Percentiles rank a stretch among this genome's conserved stretches.
Conservation (phyloP, 2,888 invertebrate species). For the Ornithoptera priamus region DNA sequence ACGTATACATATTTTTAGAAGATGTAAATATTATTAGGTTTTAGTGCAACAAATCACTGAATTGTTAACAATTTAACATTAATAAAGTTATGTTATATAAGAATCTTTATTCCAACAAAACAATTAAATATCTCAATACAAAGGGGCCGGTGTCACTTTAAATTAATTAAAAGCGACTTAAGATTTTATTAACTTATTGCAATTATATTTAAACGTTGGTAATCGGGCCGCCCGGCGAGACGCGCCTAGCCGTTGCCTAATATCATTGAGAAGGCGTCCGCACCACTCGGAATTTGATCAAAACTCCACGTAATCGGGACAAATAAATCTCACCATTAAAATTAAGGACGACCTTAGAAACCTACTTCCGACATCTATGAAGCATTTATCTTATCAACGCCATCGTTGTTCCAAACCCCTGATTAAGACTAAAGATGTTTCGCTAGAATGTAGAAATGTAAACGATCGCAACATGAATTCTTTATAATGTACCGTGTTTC, state of each 20-base stretch:
- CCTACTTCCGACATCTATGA: conserved; percentile 65
- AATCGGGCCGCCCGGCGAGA: conserved; percentile 45
- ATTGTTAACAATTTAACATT: background rate
- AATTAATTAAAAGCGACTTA: conserved; percentile 71
- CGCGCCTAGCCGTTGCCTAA: conserved; percentile 45
- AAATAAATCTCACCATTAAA: conserved; percentile 74
- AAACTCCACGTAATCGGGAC: conserved; percentile 64
- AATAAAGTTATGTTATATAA: background rate
- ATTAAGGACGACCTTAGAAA: conserved; percentile 61
- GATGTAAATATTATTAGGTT: too few species aligned
- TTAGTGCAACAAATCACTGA: too few species aligned
- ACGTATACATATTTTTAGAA: too few species aligned
- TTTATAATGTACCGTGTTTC: conserved; percentile 1
- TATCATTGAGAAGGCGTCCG: conserved; percentile 52
- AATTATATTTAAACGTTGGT: conserved; percentile 73
- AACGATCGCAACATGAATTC: background rate
- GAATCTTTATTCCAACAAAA: background rate
- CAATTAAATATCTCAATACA: conserved; percentile 60
- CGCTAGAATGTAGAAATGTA: background rate
- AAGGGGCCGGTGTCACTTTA: conserved; percentile 66
- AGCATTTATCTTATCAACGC: conserved; percentile 64
- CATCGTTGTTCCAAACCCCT: background rate
- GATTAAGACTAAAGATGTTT: background rate
- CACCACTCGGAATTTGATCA: conserved; percentile 63
- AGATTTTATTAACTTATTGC: conserved; percentile 75